Evolutionary conservation across 2,113 vertebrate genomes (phyloP), one percentile per base, ranked within the genome.

Genomic region (Burhinus bistriatus): DNA sequence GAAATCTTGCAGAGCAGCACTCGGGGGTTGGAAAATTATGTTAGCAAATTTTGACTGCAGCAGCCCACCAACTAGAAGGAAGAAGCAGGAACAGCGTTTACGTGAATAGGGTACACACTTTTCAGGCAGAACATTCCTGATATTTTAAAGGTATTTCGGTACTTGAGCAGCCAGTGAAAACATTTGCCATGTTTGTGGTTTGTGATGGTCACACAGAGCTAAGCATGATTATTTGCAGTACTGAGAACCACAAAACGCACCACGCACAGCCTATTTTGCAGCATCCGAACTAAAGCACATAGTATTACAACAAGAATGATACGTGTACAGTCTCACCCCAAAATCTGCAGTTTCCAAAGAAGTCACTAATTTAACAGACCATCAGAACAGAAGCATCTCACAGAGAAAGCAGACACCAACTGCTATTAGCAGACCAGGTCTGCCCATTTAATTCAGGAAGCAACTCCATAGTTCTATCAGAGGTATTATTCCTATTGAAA

Each of bases 41-140:
- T 89, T 94, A 22, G 98, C 93, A 38, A 99, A 98, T 26, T 97
- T 98, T 72, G 99, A 97, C 57, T 99, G 99, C 70, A 99, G 98
- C 62, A 99, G 98, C 6, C 99, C 98, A 0, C 99, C 98, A 6
- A 64, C 99, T 99, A 90, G 38, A 12, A 72, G 77, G 54, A 80
- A 66, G 49, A 59, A 69, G 32, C 9, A 38, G 54, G 83, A 45
- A 82, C 15, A 71, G 36, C 0, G 0, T 1, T 5, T 23, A 27
- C 47, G 29, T 8, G 9, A 54, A 10, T 0, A 5, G 23, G 19
- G 21, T 1, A 7, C 1, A 4, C 0, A 0, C 1, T 5, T 4
- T 6, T 12, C 32, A 49, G 30, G 44, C 64, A 25, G 18, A 3
- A 11, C 1, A 0, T 11, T 73, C 27, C 45, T 47, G n/a, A 0